Conservation (phyloP, 1,140 invertebrate species). For the Drosophila leontia region DNA sequence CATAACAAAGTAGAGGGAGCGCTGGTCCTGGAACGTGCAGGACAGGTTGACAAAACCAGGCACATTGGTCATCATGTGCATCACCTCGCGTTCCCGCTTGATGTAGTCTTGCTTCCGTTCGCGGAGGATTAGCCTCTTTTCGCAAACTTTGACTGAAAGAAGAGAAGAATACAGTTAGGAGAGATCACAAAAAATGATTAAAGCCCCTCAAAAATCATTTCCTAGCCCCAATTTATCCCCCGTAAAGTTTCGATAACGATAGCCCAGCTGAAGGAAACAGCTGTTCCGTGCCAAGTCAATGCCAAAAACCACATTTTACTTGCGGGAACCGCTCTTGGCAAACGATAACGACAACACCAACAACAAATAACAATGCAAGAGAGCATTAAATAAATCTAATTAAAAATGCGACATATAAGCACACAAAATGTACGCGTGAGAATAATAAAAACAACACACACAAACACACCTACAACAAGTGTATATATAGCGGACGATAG, state of each 20-base stretch:
- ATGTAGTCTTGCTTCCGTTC: conserved; percentile 98
- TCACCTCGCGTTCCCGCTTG: conserved; percentile 87
- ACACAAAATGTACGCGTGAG: conserved; percentile 45
- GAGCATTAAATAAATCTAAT: conserved; percentile 56
- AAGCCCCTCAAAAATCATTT: too few species aligned
- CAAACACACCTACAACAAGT: not conserved
- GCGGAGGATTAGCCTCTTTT: conserved; percentile 95
- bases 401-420: conserved; percentile 44
- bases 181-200: too few species aligned
- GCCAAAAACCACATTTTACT: conserved; percentile 15
- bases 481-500: not conserved
- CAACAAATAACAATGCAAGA: conserved; percentile 19
- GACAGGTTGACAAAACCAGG: conserved; percentile 97
- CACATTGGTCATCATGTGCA: conserved; percentile 85
- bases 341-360: conserved; percentile 3
- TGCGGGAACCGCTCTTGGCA: conserved; percentile 26
- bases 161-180: not conserved
- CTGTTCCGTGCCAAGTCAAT: conserved; percentile 5
- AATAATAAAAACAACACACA: conserved; percentile 44
- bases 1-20: conserved; percentile 98
- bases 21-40: conserved; percentile 98
- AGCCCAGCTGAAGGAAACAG: conserved; percentile 1
- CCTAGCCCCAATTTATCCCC: not conserved
- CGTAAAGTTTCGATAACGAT: not conserved
- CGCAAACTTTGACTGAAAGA: conserved; percentile 96